Evolutionary conservation across 2,888 invertebrate species (phyloP), one percentile per base, ranked within the genome.

Genomic region (Agriopis aurantiaria): DNA sequence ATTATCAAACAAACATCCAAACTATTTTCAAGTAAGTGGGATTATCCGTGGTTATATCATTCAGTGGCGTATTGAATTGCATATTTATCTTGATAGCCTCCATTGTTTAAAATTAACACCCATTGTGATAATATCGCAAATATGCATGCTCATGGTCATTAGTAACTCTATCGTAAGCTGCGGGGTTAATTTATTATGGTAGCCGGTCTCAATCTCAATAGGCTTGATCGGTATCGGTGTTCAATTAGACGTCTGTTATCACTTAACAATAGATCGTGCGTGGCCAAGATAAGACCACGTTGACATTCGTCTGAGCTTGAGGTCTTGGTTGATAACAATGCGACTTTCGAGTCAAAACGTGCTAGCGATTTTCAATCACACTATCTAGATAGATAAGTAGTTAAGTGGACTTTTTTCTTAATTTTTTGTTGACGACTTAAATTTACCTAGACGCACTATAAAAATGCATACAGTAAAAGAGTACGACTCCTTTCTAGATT

Each of bases 201-300:
- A 69, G 65, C 60, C 23, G 55, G 55, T 46, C 55, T 64, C 45
- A 49, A 69, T 59, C 33, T 43, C 12, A 14, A 61, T 61, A 51
- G 51, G 53, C 17, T 57, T 14, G 73, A 75, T 77, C 57, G 66
- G 57, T 83, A 85, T 85, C 85, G 59, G 77, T 76, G 76, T 73
- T 70, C 73, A 78, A 82, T 84, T 81, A 78, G 74, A 81, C 80
- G 74, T 74, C 72, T 75, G 73, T 77, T 78, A 78, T 77, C 77
- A 74, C 70, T 33, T 63, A 72, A 74, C 78, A 76, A 78, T 76
- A 58, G 72, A 68, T 41, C 62, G 72, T 57, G 70, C 53, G 53
- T 62, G 62, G 23, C 45, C 58, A 48, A 65, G 73, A 75, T 76
- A 69, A 72, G 49, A 69, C 65, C 74, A 66, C 62, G 75, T 65